phyloP scores from a whole-genome alignment of 2,797 vertebrate genomes.

The Mus minutoides region DNA sequence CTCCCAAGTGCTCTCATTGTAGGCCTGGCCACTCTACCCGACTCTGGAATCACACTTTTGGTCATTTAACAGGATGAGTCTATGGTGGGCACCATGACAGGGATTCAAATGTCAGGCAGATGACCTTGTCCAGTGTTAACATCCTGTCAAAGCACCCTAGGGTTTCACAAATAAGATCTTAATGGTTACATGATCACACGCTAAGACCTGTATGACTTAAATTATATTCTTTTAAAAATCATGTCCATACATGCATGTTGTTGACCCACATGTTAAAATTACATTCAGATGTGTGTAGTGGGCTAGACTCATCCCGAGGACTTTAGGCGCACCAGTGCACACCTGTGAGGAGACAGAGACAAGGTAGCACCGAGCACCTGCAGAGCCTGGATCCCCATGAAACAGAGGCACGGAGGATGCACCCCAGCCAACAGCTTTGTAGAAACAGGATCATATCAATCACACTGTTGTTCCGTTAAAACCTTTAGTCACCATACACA shows the following conservation, averaged over 20 bases:
- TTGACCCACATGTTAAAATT: background rate
- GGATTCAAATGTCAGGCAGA: background rate
- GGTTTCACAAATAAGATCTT: background rate
- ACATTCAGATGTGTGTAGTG: background rate
- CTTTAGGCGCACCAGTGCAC: background rate
- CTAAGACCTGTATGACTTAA: background rate
- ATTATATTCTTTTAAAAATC: background rate
- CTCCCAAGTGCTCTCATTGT: background rate
- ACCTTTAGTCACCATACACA: background rate
- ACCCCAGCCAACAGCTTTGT: background rate
- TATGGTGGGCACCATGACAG: background rate
- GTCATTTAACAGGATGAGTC: background rate
- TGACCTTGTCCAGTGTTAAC: background rate
- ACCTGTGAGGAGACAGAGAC: too few species aligned
- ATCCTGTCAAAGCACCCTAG: background rate
- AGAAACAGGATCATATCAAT: background rate
- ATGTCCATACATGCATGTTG: background rate
- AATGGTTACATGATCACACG: background rate
- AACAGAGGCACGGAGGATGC: background rate
- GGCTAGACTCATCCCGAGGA: background rate
- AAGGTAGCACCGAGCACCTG: background rate
- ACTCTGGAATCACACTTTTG: constrained; percentile 4
- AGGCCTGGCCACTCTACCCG: background rate
- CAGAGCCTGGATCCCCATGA: background rate
- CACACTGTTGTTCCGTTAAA: background rate